Evolutionary conservation across 2,113 vertebrate species (phyloP).

Genomic region (Neotoma lepida): DNA sequence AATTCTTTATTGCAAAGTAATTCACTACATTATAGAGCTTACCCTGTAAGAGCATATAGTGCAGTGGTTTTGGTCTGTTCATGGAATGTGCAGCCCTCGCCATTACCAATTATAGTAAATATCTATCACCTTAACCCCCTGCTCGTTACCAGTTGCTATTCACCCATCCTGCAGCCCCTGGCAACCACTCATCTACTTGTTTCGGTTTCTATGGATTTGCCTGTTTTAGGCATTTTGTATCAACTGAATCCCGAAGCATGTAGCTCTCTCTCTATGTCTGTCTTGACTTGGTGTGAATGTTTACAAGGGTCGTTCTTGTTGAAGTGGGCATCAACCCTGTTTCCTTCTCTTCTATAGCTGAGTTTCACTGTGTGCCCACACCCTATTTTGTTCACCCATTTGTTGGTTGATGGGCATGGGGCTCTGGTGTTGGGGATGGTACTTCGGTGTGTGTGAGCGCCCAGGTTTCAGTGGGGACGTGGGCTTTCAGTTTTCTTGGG

Average conservation of each 20-base stretch:
- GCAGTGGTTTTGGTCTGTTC: neutral
- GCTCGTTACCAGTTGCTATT: neutral
- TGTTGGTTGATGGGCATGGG: rapidly evolving
- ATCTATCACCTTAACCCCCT: neutral
- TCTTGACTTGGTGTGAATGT: neutral
- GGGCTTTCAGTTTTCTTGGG: neutral
- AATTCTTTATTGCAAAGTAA: neutral
- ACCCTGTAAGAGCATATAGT: neutral
- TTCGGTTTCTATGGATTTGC: neutral
- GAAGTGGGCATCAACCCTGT: neutral
- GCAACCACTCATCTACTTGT: neutral
- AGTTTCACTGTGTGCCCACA: neutral
- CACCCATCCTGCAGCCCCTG: neutral
- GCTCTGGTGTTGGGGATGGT: neutral
- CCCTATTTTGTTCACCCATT: neutral
- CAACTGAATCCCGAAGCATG: neutral
- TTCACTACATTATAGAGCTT: neutral
- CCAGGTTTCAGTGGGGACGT: rapidly evolving
- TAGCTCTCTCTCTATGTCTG: neutral
- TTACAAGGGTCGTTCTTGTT: neutral
- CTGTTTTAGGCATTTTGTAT: neutral
- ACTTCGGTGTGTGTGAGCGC: rapidly evolving
- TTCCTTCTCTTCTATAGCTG: neutral
- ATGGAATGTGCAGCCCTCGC: neutral
- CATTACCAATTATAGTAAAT: neutral